A percentile compares a stretch with the other conserved stretches of the same genome.
phyloP scores from a whole-genome alignment of 2,797 vertebrate species.

The Cottoperca gobio region DNA sequence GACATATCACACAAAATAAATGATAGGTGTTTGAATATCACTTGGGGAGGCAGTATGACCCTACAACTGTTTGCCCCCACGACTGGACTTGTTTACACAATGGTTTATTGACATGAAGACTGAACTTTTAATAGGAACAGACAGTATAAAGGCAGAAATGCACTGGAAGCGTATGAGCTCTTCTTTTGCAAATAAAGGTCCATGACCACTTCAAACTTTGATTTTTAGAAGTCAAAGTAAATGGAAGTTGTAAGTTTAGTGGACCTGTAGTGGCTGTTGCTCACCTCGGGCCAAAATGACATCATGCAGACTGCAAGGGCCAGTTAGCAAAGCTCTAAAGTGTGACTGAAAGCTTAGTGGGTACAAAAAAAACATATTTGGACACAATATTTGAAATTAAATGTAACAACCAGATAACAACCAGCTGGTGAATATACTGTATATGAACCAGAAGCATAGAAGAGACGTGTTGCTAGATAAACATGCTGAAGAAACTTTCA shows the following conservation, averaged over 20 bases:
- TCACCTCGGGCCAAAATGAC: conserved; percentile 37
- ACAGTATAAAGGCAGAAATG: conserved; percentile 33
- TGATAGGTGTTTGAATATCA: conserved; percentile 6
- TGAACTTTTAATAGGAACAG: conserved; percentile 7
- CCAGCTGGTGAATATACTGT: neutral
- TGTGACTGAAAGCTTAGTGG: conserved; percentile 35
- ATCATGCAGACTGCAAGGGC: conserved; percentile 49
- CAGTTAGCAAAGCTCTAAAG: conserved; percentile 36
- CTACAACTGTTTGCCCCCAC: neutral
- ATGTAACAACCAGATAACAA: too few species aligned
- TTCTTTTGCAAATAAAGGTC: conserved; percentile 13
- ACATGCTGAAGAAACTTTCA: conserved; percentile 12
- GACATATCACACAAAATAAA: neutral
- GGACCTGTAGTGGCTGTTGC: conserved; percentile 49
- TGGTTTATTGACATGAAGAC: conserved; percentile 26
- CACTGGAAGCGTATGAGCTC: conserved; percentile 24
- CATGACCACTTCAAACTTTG: conserved; percentile 39
- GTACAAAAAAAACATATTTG: conserved; percentile 20
- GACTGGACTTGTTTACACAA: conserved; percentile 29
- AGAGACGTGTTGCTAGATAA: conserved; percentile 12
- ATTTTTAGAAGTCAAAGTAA: conserved; percentile 38
- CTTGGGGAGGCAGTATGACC: conserved; percentile 25
- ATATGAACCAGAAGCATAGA: neutral
- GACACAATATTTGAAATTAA: conserved; percentile 20
- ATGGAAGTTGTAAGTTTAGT: conserved; percentile 39